Percentiles rank a stretch among this genome's conserved stretches.
Evolutionary conservation across 2,113 vertebrate genomes (phyloP).

Genomic region (Dipodomys stephensi): DNA sequence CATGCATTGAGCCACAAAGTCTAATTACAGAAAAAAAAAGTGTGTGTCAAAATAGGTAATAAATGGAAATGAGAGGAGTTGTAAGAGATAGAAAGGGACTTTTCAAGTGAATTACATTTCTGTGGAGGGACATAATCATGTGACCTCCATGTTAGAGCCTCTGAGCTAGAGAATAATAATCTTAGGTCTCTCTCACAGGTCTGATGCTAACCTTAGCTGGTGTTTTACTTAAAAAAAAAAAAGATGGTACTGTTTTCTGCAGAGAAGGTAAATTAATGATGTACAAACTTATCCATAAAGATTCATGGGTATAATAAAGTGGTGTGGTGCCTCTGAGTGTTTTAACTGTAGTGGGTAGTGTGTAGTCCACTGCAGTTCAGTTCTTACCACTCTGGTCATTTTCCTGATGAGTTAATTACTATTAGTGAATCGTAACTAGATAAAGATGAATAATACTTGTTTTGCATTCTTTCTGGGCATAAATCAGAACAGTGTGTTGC

Average conservation of each 20-base stretch:
- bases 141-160: neutral
- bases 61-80: neutral
- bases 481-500: conserved; percentile 29
- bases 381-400: conserved; percentile 23
- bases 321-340: neutral
- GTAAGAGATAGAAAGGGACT: neutral
- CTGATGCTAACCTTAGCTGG: neutral
- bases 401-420: conserved; percentile 9
- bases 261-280: neutral
- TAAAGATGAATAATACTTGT: neutral
- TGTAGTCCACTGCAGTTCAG: neutral
- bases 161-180: neutral
- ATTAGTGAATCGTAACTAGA: neutral
- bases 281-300: neutral
- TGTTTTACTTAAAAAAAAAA: neutral
- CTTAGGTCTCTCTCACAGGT: neutral
- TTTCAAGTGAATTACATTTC: conserved; percentile 2
- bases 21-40: neutral
- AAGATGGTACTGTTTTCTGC: conserved; percentile 6
- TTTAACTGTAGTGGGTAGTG: neutral
- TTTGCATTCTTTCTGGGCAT: conserved; percentile 12
- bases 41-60: conserved; percentile 46
- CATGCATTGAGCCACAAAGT: neutral
- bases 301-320: neutral
- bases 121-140: neutral